phyloP scores from a whole-genome alignment of 92 coral and sea anemone species.

The Palythoa heliodiscus region DNA sequence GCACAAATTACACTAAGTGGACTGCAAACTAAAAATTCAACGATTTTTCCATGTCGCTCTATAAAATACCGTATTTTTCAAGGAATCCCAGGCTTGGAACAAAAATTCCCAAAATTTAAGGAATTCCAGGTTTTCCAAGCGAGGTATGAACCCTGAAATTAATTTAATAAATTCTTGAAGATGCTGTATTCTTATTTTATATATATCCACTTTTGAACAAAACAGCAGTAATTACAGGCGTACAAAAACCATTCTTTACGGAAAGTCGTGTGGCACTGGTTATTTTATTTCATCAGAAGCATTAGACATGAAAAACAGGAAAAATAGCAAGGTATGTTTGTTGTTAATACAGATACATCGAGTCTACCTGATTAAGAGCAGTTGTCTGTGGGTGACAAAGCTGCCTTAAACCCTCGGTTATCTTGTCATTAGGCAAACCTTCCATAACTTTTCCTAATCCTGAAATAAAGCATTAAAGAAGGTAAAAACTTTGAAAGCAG shows the following conservation, averaged over 20 bases:
- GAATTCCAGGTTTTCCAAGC: no score
- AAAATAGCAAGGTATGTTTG: no score
- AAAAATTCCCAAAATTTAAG: no score
- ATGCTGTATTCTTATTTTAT: no score
- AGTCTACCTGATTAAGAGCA: constrained; percentile 77
- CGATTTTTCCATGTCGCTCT: no score
- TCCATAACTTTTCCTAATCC: constrained; percentile 92
- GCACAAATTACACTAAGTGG: no score
- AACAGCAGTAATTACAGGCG: not conserved
- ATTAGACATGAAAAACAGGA: no score
- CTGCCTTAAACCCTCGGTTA: constrained; percentile 81
- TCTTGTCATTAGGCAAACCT: constrained; percentile 70
- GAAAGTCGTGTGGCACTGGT: not conserved
- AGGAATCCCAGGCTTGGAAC: no score
- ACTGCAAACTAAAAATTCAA: no score
- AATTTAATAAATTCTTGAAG: no score
- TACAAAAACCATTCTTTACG: not conserved
- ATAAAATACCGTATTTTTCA: no score
- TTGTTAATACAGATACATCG: not conserved
- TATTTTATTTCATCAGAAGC: not conserved
- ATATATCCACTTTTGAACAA: not conserved
- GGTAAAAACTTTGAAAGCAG: not conserved
- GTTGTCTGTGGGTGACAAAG: constrained; percentile 77
- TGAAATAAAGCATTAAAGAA: constrained; percentile 28
- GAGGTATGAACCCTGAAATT: no score